phyloP scores from a whole-genome alignment of 2,113 vertebrate genomes.

The Australoheros scitulus region DNA sequence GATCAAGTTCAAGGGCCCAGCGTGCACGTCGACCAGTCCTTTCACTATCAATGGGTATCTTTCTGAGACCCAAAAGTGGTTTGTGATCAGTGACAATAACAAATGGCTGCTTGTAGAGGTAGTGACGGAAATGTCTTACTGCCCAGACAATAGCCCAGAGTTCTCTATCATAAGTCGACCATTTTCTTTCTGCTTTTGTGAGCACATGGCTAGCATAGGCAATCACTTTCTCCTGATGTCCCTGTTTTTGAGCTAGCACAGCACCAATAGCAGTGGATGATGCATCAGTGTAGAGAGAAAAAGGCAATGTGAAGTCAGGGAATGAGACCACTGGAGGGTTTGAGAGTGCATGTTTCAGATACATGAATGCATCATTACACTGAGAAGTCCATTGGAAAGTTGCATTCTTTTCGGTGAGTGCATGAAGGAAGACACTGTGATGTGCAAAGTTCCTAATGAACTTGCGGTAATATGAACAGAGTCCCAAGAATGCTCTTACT shows the following conservation, averaged over 20 bases:
- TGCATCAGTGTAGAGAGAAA: neutral
- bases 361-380: neutral
- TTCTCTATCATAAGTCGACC: constrained; percentile 19
- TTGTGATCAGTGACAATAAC: constrained; percentile 42
- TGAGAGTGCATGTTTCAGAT: neutral
- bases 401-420: neutral
- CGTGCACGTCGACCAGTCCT: neutral
- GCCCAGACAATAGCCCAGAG: constrained; percentile 11
- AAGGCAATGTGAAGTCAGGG: neutral
- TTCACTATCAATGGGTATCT: constrained; percentile 26
- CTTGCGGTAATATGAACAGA: neutral
- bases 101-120: constrained; percentile 10
- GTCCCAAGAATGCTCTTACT: neutral
- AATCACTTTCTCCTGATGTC: neutral
- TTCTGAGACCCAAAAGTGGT: constrained; percentile 22
- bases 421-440: neutral
- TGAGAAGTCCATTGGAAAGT: neutral
- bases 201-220: constrained; percentile 24
- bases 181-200: constrained; percentile 2
- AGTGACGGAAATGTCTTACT: constrained; percentile 3
- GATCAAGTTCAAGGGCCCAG: constrained; percentile 2
- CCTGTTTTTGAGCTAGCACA: neutral
- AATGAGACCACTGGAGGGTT: neutral
- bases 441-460: neutral
- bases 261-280: neutral